Conservation (phyloP, 2,797 vertebrate species). For the Cossypha niveicapilla region DNA sequence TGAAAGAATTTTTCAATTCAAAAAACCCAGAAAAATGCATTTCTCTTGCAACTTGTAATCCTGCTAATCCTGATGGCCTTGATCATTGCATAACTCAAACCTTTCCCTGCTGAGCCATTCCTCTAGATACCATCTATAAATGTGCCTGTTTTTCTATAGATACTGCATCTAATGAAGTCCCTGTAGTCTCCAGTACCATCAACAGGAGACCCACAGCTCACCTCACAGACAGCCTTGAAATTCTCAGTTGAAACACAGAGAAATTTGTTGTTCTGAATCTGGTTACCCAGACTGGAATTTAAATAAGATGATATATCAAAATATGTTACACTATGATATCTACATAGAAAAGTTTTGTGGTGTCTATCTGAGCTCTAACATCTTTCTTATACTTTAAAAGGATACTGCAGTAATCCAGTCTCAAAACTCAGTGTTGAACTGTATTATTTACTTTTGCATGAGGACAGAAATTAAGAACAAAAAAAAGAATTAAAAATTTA, state of each 20-base stretch:
- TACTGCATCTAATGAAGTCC: background rate
- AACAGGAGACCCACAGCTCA: background rate
- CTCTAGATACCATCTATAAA: background rate
- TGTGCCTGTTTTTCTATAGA: background rate
- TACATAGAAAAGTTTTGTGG: background rate
- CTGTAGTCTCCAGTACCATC: background rate
- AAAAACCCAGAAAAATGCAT: accelerated
- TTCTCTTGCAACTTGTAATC: background rate
- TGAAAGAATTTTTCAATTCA: background rate
- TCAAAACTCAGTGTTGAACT: background rate
- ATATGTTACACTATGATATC: background rate
- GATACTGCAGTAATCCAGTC: background rate
- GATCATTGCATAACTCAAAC: background rate
- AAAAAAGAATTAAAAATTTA: background rate
- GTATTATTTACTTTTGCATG: background rate
- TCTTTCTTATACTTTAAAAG: background rate
- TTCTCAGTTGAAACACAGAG: background rate
- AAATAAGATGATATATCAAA: background rate
- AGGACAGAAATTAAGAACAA: background rate
- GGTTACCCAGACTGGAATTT: background rate
- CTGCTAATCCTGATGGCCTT: background rate
- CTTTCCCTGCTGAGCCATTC: background rate
- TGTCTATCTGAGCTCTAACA: background rate
- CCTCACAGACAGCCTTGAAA: background rate
- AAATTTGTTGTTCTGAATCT: background rate